Conservation (phyloP, 2,113 vertebrate species). For the Mastomys coucha region DNA sequence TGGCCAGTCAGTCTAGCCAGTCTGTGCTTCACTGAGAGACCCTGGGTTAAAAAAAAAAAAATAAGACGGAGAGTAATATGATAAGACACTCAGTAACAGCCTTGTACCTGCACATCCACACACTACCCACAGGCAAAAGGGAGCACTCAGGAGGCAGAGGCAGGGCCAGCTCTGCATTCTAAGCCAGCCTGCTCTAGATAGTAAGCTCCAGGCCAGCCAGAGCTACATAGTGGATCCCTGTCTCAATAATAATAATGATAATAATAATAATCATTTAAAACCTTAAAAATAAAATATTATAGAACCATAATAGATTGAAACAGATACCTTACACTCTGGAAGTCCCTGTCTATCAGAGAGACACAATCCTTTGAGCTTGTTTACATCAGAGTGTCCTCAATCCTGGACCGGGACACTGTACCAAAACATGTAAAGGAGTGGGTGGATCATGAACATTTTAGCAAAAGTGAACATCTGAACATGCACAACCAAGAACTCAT, state of each 20-base stretch:
- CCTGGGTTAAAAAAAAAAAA: background rate
- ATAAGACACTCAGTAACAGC: background rate
- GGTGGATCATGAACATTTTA: too few species aligned
- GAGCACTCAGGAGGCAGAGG: background rate
- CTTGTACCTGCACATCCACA: background rate
- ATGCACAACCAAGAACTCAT: background rate
- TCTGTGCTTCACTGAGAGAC: background rate
- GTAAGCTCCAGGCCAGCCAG: background rate
- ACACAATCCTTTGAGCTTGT: background rate
- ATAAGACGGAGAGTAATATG: background rate
- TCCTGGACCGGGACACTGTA: too few species aligned
- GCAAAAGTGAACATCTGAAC: background rate
- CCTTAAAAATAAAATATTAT: slow-evolving; percentile 18
- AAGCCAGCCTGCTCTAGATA: background rate
- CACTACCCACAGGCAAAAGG: background rate
- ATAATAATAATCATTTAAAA: background rate
- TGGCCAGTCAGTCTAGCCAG: background rate
- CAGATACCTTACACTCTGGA: background rate
- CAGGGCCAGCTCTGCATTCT: background rate
- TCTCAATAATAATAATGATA: background rate
- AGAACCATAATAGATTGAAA: background rate
- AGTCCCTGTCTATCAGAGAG: background rate
- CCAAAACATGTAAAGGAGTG: too few species aligned
- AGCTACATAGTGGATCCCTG: background rate
- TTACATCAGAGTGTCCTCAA: background rate